phyloP scores from a whole-genome alignment of 2,797 vertebrate species.

The Alcedo quadribrachys region DNA sequence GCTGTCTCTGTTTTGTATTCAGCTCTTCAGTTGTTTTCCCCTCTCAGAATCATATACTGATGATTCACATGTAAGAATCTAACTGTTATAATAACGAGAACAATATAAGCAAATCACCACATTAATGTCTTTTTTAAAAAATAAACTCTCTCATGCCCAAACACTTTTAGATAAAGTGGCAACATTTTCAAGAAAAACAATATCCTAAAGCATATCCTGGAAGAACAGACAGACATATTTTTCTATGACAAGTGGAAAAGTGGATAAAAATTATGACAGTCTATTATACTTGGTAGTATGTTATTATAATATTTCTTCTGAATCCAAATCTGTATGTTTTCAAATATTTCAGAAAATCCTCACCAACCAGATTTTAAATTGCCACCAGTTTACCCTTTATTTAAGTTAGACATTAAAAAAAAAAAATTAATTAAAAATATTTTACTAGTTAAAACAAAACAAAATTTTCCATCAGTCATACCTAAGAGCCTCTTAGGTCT shows the following conservation, averaged over 20 bases:
- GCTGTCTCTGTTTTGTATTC: constrained; percentile 56
- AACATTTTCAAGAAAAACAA: constrained; percentile 3
- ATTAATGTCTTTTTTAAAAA: neutral
- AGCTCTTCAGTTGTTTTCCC: constrained; percentile 51
- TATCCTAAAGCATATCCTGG: constrained; percentile 10
- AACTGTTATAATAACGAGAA: neutral
- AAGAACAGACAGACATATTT: neutral
- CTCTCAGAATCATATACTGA: constrained; percentile 21
- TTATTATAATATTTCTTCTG: constrained; percentile 17
- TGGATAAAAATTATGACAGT: neutral
- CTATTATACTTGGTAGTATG: neutral
- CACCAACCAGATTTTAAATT: constrained; percentile 22
- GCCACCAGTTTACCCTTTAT: neutral
- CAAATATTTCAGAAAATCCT: constrained; percentile 19
- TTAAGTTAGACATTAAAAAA: constrained; percentile 14
- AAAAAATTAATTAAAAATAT: neutral
- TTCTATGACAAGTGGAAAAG: neutral
- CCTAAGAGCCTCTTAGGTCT: neutral
- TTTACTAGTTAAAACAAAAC: neutral
- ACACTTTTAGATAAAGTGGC: constrained; percentile 4
- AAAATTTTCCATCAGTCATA: constrained; percentile 29
- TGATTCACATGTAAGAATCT: constrained; percentile 18
- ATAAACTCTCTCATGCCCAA: neutral
- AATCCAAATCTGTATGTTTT: neutral
- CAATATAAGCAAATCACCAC: neutral